A percentile compares a stretch with the other conserved stretches of the same genome.
Conservation (phyloP, 2,113 vertebrate species). For the Phaethon lepturus region DNA sequence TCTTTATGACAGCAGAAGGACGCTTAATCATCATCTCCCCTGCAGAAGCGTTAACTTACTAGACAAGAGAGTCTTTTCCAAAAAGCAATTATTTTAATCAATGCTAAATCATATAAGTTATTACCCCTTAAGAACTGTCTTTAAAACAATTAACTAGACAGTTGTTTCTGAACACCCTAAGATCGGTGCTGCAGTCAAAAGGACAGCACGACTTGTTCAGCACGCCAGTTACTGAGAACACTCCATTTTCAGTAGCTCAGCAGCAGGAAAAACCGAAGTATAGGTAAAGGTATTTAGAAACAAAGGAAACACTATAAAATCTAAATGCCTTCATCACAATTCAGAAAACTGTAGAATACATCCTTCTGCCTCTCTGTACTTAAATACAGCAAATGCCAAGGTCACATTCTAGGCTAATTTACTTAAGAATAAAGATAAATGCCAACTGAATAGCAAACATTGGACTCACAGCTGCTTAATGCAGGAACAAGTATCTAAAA, state of each 20-base stretch:
- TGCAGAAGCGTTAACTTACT: neutral
- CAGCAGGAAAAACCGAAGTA: neutral
- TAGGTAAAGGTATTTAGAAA: neutral
- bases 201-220: neutral
- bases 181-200: neutral
- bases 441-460: neutral
- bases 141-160: neutral
- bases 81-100: conserved; percentile 28
- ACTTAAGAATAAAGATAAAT: neutral
- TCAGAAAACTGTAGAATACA: neutral
- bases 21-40: neutral
- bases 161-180: neutral
- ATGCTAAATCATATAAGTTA: neutral
- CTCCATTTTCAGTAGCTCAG: neutral
- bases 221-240: neutral
- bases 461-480: neutral
- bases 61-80: neutral
- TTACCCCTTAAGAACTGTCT: neutral
- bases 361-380: neutral
- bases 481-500: too few species aligned
- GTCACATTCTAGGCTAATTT: neutral
- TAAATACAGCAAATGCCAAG: neutral
- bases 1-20: neutral
- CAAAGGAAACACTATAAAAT: neutral
- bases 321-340: neutral